A percentile compares a stretch with the other conserved stretches of the same genome.
Evolutionary conservation across 1,140 invertebrate genomes (phyloP).

Genomic region (Musca vetustissima): DNA sequence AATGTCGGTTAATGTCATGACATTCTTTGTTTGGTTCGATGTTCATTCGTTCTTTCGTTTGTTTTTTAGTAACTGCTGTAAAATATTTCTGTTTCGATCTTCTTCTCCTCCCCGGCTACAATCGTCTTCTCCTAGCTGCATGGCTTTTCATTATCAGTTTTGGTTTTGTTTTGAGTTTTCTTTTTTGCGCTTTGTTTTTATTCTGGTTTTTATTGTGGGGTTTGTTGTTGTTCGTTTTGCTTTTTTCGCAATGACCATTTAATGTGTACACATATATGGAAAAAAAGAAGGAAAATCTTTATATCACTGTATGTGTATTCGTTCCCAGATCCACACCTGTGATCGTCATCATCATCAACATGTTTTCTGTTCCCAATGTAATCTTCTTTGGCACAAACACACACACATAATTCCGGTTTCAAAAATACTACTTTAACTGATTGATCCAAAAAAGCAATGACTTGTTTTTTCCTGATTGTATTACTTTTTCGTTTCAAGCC

Average conservation of each 20-base stretch:
- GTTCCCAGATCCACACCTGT: conserved; percentile 20
- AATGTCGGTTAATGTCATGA: conserved; percentile 11
- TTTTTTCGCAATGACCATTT: too few species aligned
- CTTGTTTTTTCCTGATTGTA: too few species aligned
- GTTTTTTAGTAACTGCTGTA: not conserved
- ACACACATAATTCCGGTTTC: too few species aligned
- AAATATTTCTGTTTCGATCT: not conserved
- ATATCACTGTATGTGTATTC: not conserved
- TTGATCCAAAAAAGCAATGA: too few species aligned
- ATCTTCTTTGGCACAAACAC: too few species aligned
- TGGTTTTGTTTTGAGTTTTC: not conserved
- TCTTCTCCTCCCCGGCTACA: not conserved
- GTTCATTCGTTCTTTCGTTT: too few species aligned
- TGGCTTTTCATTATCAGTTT: conserved; percentile 6
- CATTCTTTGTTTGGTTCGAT: not conserved
- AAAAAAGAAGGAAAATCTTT: not conserved
- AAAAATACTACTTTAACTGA: too few species aligned
- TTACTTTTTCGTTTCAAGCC: too few species aligned
- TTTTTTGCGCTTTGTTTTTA: not conserved
- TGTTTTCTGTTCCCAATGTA: not conserved
- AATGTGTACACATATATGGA: not conserved
- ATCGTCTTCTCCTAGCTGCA: not conserved
- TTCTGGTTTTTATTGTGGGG: too few species aligned
- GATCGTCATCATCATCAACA: conserved; percentile 13
- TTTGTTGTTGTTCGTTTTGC: too few species aligned